Base-by-base conservation (phyloP, 2,888 invertebrate genomes). In the Drosophila bunnanda region DNA sequence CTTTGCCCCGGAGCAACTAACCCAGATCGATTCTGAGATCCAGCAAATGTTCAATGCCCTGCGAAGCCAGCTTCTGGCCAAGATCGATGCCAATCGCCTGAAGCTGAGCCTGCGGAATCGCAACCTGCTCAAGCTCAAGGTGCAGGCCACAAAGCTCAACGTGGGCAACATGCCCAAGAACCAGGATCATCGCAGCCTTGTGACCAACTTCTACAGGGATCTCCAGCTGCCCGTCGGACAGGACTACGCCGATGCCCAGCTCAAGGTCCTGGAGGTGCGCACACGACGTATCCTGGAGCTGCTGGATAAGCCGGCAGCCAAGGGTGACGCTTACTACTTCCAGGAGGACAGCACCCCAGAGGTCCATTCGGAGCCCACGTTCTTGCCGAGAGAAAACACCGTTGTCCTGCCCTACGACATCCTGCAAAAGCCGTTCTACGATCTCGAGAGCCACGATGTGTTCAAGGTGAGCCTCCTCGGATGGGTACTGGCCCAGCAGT, bases 401-500 rank as follows among this genome's bases (percentile, higher is more conserved):
- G 78, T 91, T 9, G 54, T 90, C 15, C 72, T 91, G 17, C 91
- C 91, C 0, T 81, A 80, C 52, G 86, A 83, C 12, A 57, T 81
- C 1, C 71, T 91, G 1, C 88, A 89, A 52, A 46, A 62, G 4
- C 86, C 83, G 0, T 64, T 88, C 13, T 83, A 76, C 32, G 28
- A 80, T 5, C 44, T 53, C 2, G 75, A 76, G 4, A 56, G 80
- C 2, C 84, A 87, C 12, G 78, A 88, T 30, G 43, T 88, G 0
- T 76, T 89, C 41, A 88, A 85, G 58, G 25, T 64, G 15, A 82
- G 90, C 15, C 36, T 82, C 2, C 25, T 91, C 28, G 91, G 90
- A 4, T 91, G 90, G 34, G 69, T 90, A 6, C 59, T 91, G 12
- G 78, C 86, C 1, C 91, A 91, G 15, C 89, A 90, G 62, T 28